These are phyloP conservation scores for Protomyctophum bolini DNA, from an alignment of 2,113 vertebrate genomes.

Conservation along the genomic window DNA sequence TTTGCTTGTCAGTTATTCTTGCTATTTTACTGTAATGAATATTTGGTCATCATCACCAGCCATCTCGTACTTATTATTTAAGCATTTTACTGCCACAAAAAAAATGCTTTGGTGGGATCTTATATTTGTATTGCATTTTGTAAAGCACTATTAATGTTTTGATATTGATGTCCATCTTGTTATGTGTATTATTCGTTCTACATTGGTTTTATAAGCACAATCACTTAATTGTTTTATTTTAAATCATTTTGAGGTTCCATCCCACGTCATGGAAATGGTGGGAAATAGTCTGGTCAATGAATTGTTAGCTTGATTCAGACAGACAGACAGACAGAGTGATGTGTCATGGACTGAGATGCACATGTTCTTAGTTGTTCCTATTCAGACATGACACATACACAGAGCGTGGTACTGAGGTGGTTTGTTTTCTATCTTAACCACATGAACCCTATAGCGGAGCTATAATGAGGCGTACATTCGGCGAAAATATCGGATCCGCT, in stretches of 20 bases:
- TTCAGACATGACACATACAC: conserved; percentile 62
- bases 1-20: conserved; percentile 59
- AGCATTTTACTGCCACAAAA: conserved; percentile 86
- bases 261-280: conserved; percentile 77
- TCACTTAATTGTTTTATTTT: conserved; percentile 93
- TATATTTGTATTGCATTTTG: conserved; percentile 81
- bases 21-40: conserved; percentile 67
- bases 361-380: conserved; percentile 68
- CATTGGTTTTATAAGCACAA: conserved; percentile 99
- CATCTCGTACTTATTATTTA: conserved; percentile 83
- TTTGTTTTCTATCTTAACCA: conserved; percentile 66
- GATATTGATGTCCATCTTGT: conserved; percentile 77
- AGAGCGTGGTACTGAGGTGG: conserved; percentile 59
- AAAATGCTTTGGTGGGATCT: conserved; percentile 88
- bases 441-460: no score
- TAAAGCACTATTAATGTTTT: conserved; percentile 95
- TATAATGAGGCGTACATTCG: no score
- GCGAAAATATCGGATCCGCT: no score
- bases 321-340: conserved; percentile 59
- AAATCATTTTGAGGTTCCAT: conserved; percentile 88
- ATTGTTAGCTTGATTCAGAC: conserved; percentile 39
- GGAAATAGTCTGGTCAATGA: conserved; percentile 50
- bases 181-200: conserved; percentile 74
- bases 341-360: conserved; percentile 59
- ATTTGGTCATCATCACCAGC: conserved; percentile 71